Evolutionary conservation across 2,797 vertebrate genomes (phyloP).

Genomic region (Scolopax rusticola): DNA sequence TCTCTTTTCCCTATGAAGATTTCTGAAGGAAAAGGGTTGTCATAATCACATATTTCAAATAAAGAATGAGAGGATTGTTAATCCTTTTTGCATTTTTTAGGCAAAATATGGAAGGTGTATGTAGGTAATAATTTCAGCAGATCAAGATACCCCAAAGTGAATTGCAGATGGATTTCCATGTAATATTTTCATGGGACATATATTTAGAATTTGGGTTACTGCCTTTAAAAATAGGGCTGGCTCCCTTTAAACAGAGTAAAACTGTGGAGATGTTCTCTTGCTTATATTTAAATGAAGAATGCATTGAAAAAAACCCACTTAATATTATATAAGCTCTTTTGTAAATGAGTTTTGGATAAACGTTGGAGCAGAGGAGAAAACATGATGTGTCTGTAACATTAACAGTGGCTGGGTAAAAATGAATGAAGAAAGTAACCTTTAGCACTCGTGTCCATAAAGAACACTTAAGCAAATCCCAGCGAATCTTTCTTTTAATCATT

Average conservation of each 20-base stretch:
- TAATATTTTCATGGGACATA: conserved; percentile 63
- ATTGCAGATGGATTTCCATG: conserved; percentile 67
- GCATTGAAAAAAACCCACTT: conserved; percentile 31
- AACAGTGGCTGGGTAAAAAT: conserved; percentile 74
- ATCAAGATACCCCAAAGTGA: conserved; percentile 69
- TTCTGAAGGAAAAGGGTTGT: conserved; percentile 57
- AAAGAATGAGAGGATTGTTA: conserved; percentile 57
- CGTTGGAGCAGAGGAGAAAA: conserved; percentile 69
- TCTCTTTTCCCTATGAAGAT: conserved; percentile 56
- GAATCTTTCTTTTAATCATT: conserved; percentile 68
- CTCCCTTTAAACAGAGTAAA: conserved; percentile 54
- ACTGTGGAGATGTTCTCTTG: conserved; percentile 24
- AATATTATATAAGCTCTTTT: conserved; percentile 76
- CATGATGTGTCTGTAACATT: conserved; percentile 67
- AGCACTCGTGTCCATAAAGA: conserved; percentile 65
- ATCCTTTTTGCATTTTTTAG: conserved; percentile 51
- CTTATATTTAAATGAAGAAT: conserved; percentile 69
- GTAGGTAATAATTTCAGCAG: conserved; percentile 74
- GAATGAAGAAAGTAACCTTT: conserved; percentile 75
- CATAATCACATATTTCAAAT: conserved; percentile 45
- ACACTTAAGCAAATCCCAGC: conserved; percentile 69
- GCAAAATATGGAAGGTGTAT: conserved; percentile 60
- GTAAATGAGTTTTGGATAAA: conserved; percentile 81
- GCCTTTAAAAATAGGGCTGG: conserved; percentile 69
- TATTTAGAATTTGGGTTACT: conserved; percentile 59